Conservation (phyloP, 2,888 invertebrate genomes). For the Chesias legatella region DNA sequence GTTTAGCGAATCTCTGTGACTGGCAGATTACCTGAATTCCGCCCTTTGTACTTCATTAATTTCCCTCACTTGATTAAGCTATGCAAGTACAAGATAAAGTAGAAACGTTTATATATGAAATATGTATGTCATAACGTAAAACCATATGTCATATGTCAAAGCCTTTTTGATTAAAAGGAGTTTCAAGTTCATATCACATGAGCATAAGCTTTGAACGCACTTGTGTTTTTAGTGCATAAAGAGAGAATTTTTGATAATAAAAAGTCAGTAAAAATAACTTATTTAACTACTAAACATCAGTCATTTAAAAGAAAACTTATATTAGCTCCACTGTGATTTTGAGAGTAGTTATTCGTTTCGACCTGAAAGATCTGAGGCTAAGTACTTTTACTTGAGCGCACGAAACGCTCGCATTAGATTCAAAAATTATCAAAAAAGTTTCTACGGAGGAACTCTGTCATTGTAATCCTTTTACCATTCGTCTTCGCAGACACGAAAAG, state of each 20-base stretch:
- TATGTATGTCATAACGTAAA: no score
- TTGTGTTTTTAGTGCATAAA: constrained; percentile 10
- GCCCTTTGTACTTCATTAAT: constrained; percentile 44
- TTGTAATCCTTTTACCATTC: constrained; percentile 77
- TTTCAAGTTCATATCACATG: not conserved
- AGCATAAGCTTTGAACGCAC: constrained; percentile 1
- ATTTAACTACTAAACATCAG: constrained; percentile 40
- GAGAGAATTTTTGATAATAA: constrained; percentile 17
- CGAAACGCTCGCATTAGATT: constrained; percentile 11
- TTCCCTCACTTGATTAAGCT: constrained; percentile 48
- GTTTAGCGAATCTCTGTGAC: constrained; percentile 24
- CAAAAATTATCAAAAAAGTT: constrained; percentile 24
- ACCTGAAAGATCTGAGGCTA: constrained; percentile 22
- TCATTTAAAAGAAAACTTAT: constrained; percentile 48
- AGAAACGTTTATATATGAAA: constrained; percentile 1
- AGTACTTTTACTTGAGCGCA: constrained; percentile 12
- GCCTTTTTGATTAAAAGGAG: constrained; percentile 4
- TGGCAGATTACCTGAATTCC: constrained; percentile 50
- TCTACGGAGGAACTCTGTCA: constrained; percentile 40
- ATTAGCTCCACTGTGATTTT: constrained; percentile 43
- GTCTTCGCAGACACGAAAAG: constrained; percentile 73
- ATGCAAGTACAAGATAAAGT: constrained; percentile 6
- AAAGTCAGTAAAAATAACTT: constrained; percentile 16
- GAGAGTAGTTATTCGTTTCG: constrained; percentile 36
- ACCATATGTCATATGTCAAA: constrained; percentile 3